These are phyloP conservation scores for Pseudocheirus occidentalis DNA, from an alignment of 2,797 vertebrate species.

Conservation along the genomic window DNA sequence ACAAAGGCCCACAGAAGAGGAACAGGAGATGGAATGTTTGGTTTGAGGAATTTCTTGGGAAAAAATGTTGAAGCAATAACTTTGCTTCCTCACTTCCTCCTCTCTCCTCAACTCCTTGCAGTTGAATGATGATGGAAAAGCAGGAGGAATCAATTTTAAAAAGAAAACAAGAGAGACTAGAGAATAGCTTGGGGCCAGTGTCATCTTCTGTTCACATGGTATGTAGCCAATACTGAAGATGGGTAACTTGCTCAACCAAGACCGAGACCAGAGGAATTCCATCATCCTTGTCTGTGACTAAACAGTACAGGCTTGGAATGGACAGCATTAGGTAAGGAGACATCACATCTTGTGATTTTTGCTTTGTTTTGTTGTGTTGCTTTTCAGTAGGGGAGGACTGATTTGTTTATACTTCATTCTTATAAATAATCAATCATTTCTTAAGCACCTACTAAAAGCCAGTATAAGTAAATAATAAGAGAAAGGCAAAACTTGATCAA, in stretches of 20 bases:
- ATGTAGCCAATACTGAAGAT: neutral
- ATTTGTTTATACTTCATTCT: neutral
- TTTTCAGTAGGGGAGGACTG: neutral
- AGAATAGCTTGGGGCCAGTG: neutral
- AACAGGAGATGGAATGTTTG: neutral
- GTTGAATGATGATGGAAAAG: neutral
- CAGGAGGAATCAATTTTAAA: neutral
- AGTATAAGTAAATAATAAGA: neutral
- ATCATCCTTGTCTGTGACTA: neutral
- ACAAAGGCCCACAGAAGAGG: neutral
- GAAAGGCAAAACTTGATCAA: neutral
- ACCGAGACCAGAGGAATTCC: neutral
- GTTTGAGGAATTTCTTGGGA: neutral
- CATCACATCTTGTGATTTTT: neutral
- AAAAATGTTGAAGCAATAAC: neutral
- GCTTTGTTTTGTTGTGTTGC: neutral
- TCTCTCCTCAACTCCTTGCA: neutral
- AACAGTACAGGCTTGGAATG: neutral
- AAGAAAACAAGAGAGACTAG: neutral
- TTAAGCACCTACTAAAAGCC: neutral
- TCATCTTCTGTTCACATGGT: neutral
- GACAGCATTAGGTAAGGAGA: neutral
- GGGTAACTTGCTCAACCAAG: neutral
- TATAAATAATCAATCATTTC: neutral
- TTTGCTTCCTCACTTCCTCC: neutral